These are phyloP conservation scores for Rhea americana DNA, from an alignment of 2,113 vertebrate genomes.

Conservation along the genomic window DNA sequence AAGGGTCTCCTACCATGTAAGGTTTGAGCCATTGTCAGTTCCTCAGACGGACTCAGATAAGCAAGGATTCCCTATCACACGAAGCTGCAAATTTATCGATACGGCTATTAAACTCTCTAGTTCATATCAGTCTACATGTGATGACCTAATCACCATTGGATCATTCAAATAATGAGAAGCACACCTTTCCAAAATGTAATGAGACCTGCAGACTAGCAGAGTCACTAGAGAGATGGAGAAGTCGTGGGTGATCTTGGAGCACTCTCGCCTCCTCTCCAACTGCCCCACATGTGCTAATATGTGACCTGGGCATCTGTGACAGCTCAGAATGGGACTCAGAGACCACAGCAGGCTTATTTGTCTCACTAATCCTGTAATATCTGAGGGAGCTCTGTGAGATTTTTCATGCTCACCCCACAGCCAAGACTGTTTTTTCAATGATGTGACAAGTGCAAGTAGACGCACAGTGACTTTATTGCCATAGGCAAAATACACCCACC, in stretches of 20 bases:
- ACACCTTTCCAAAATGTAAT: background rate
- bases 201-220: background rate
- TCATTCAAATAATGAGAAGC: background rate
- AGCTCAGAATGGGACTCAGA: background rate
- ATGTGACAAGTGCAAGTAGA: fast-evolving
- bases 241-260: background rate
- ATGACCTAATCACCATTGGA: background rate
- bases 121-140: background rate
- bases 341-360: background rate
- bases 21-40: background rate
- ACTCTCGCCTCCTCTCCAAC: background rate
- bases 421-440: background rate
- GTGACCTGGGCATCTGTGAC: background rate
- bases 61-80: background rate
- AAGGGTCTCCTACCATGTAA: background rate
- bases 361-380: background rate
- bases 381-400: background rate
- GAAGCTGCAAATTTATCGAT: background rate
- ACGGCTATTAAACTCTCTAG: background rate
- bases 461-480: background rate
- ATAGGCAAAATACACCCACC: background rate
- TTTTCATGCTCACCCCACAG: background rate
- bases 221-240: background rate
- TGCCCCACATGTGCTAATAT: background rate
- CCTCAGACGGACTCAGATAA: background rate